Evolutionary conservation across 2,113 vertebrate species (phyloP).

Genomic region (Uropsilus gracilis): DNA sequence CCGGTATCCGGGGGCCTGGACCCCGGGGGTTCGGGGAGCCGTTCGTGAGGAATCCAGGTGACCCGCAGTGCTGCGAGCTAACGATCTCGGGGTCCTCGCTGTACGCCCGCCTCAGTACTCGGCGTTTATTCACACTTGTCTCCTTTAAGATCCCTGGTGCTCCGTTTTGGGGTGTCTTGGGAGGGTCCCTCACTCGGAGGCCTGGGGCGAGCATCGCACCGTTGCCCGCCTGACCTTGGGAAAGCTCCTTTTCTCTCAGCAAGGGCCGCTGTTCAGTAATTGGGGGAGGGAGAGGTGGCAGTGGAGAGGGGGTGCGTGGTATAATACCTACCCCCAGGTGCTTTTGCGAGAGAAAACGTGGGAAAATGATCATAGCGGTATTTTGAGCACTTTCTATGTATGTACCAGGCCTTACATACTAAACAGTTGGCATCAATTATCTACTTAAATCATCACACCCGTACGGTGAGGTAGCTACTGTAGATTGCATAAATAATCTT

Average conservation of each 20-base stretch:
- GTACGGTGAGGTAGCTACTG: not conserved
- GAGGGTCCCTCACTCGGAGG: not conserved
- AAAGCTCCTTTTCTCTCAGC: slow-evolving; percentile 7
- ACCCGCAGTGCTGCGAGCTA: not conserved
- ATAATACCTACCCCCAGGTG: not conserved
- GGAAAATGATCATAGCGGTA: not conserved
- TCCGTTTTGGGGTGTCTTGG: not conserved
- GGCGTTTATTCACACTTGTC: slow-evolving; percentile 41
- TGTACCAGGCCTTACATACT: slow-evolving; percentile 23
- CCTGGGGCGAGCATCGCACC: not conserved
- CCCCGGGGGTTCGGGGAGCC: not conserved
- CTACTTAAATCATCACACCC: not conserved
- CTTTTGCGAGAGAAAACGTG: slow-evolving; percentile 14
- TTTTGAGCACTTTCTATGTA: slow-evolving; percentile 31
- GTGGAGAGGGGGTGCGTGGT: not conserved
- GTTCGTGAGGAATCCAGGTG: not conserved
- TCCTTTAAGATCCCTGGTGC: not conserved
- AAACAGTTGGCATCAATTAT: slow-evolving; percentile 57
- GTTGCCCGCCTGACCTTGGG: slow-evolving; percentile 73
- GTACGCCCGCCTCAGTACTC: not conserved
- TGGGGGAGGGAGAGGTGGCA: not conserved
- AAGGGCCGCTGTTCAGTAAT: not conserved
- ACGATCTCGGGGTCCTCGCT: not conserved
- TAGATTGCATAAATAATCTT: slow-evolving; percentile 33
- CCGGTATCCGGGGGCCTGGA: not conserved